Percentiles rank a stretch among this genome's conserved stretches.
phyloP scores from a whole-genome alignment of 2,113 vertebrate species.

The Zootoca vivipara region DNA sequence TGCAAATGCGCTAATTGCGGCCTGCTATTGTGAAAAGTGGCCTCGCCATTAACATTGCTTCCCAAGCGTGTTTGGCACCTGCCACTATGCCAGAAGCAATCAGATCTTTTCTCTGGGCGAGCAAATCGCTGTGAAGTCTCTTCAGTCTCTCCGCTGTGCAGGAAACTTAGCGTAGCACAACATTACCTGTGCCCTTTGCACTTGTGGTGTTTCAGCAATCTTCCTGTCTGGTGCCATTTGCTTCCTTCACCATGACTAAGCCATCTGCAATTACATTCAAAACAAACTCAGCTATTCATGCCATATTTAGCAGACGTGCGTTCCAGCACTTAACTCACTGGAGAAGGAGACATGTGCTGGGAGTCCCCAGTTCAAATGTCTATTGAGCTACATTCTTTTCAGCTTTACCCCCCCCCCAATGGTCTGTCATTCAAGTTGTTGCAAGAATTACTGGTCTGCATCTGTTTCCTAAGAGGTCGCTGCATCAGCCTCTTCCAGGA shows the following conservation, averaged over 20 bases:
- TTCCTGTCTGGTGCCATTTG: neutral
- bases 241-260: neutral
- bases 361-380: neutral
- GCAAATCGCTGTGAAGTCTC: neutral
- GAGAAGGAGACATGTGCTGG: neutral
- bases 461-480: no score
- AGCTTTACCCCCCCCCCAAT: neutral
- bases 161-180: neutral
- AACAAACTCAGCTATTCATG: neutral
- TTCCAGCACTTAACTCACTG: neutral
- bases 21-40: slow-evolving; percentile 25
- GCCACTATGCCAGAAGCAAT: slow-evolving; percentile 1
- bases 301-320: neutral
- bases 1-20: neutral
- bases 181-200: neutral
- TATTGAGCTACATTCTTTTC: neutral
- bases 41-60: slow-evolving; percentile 40
- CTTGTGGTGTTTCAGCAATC: slow-evolving; percentile 2
- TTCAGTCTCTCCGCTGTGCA: neutral
- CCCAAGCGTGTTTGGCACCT: slow-evolving; percentile 31
- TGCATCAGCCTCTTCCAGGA: no score
- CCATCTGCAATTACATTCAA: neutral
- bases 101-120: neutral
- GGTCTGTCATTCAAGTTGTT: neutral
- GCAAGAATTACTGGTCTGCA: neutral